Conservation (phyloP, 2,797 vertebrate species). For the Uromys caudimaculatus region DNA sequence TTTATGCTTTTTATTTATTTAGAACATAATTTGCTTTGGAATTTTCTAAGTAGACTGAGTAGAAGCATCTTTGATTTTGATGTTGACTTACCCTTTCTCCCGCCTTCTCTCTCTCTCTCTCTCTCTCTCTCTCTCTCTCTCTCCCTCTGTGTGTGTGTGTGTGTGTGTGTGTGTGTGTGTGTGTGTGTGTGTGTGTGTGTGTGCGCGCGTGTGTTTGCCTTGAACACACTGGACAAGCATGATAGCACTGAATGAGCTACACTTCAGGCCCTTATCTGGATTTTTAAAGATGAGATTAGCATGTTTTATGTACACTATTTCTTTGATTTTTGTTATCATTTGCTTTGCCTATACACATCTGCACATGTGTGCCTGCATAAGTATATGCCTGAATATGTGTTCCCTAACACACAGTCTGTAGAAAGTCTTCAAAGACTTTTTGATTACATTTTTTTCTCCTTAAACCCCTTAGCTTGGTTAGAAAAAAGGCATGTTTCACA, state of each 20-base stretch:
- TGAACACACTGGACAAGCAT: neutral
- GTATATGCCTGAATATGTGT: neutral
- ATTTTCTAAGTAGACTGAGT: neutral
- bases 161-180: neutral
- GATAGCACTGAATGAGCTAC: neutral
- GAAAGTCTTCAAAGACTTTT: neutral
- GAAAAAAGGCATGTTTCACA: neutral
- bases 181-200: neutral
- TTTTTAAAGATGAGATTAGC: neutral
- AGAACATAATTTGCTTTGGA: neutral
- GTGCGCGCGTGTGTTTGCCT: neutral
- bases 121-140: neutral
- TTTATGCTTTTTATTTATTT: constrained; percentile 3
- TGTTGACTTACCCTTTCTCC: neutral
- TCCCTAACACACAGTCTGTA: neutral
- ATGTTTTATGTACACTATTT: neutral
- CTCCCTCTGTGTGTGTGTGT: neutral
- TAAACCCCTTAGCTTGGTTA: neutral
- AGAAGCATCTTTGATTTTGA: neutral
- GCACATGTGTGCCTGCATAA: too few relatives aligned
- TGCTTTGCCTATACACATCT: fast-evolving
- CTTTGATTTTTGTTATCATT: neutral
- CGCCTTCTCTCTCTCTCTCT: neutral
- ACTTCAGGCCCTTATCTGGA: neutral
- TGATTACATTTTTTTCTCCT: neutral